These are phyloP conservation scores for Melieria picta DNA, from an alignment of 2,888 invertebrate species.

Conservation along the genomic window DNA sequence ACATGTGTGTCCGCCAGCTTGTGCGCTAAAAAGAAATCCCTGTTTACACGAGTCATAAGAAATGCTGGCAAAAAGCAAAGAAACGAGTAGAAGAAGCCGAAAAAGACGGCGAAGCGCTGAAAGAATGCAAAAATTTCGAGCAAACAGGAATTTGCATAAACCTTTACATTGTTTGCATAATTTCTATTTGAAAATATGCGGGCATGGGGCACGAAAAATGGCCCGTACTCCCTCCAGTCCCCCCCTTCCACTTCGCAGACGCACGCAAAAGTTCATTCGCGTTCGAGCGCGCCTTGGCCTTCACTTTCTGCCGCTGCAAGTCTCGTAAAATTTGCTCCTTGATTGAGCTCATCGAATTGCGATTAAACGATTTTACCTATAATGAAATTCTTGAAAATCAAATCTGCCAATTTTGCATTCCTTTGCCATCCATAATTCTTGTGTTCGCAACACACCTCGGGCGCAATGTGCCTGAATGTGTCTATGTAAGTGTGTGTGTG, in stretches of 20 bases:
- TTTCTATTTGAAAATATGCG: too few species aligned
- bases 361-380: conserved; percentile 41
- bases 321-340: conserved; percentile 1
- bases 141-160: conserved; percentile 42
- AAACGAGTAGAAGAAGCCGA: background rate
- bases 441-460: conserved; percentile 2
- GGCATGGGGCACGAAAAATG: too few species aligned
- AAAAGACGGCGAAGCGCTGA: background rate
- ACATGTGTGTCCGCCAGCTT: too few species aligned
- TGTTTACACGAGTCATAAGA: conserved; percentile 31
- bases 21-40: background rate
- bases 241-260: too few species aligned
- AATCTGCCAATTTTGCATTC: conserved; percentile 32
- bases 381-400: conserved; percentile 41
- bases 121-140: background rate
- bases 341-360: conserved; percentile 41
- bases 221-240: too few species aligned
- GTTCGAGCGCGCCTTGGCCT: too few species aligned
- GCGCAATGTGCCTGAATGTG: background rate
- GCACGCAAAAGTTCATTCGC: too few species aligned
- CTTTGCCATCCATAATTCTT: conserved; percentile 25
- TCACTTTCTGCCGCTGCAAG: too few species aligned
- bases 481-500: too few species aligned
- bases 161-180: conserved; percentile 42
- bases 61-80: background rate